Evolutionary conservation across 2,113 vertebrate genomes (phyloP).

Genomic region (Paradisaea rubra): DNA sequence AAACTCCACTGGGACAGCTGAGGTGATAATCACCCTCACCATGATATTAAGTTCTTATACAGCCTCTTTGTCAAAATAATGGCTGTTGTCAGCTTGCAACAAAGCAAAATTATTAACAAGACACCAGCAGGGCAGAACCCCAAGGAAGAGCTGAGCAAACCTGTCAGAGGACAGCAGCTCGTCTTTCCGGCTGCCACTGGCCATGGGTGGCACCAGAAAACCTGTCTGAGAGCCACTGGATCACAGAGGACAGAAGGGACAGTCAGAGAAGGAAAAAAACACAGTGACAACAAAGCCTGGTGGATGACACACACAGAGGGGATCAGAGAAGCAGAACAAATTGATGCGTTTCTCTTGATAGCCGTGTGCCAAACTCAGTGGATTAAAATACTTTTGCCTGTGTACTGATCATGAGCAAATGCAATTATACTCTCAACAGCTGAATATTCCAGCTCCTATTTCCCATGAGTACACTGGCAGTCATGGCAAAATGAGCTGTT

Average conservation of each 20-base stretch:
- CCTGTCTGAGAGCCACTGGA: background rate
- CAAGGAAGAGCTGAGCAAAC: background rate
- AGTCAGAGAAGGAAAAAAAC: background rate
- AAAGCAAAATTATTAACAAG: background rate
- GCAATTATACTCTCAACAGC: background rate
- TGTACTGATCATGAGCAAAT: background rate
- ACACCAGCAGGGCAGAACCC: background rate
- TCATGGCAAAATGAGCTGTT: background rate
- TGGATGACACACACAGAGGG: background rate
- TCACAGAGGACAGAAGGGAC: fast-evolving
- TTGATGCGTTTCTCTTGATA: background rate
- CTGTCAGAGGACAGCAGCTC: background rate
- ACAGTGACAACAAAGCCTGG: background rate
- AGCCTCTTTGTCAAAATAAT: background rate
- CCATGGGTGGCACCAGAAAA: background rate
- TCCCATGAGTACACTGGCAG: background rate
- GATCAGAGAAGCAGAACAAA: background rate
- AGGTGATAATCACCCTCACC: background rate
- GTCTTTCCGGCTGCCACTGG: background rate
- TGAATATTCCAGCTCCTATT: background rate
- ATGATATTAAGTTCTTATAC: background rate
- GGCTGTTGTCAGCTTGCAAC: background rate
- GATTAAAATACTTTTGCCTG: background rate
- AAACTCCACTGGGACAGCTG: background rate
- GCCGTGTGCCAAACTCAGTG: background rate